A percentile compares a stretch with the other conserved stretches of the same genome.
Conservation (phyloP, 2,113 vertebrate genomes). For the Tringa solitaria region DNA sequence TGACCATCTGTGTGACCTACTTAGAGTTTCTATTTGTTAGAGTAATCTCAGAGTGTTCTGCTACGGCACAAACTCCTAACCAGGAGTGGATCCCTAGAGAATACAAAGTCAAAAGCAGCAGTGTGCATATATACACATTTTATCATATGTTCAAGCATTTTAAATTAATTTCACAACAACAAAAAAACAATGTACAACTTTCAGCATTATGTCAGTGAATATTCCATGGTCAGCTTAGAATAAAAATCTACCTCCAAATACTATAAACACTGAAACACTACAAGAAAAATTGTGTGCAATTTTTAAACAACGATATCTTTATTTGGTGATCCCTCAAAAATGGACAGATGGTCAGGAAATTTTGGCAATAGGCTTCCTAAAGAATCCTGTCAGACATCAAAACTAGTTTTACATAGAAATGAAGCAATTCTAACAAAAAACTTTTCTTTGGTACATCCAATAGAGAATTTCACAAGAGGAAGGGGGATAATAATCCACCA, state of each 20-base stretch:
- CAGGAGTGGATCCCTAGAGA: background rate
- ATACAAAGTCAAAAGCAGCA: background rate
- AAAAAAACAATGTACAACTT: background rate
- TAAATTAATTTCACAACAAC: background rate
- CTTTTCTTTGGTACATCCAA: background rate
- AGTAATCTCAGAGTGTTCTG: background rate
- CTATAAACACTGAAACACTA: background rate
- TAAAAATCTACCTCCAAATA: background rate
- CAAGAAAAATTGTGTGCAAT: background rate
- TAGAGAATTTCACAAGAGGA: background rate
- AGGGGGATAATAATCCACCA: background rate
- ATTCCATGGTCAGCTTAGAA: background rate
- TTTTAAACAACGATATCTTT: background rate
- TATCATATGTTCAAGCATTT: background rate
- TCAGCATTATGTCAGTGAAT: background rate
- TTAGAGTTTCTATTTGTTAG: background rate
- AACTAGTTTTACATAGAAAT: background rate
- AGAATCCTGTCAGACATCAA: background rate
- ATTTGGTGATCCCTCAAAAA: background rate
- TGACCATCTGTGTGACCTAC: conserved; percentile 23
- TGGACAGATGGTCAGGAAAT: background rate
- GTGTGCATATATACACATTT: background rate
- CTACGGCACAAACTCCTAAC: background rate
- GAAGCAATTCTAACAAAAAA: background rate
- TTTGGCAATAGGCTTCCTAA: background rate